Evolutionary conservation across 2,113 vertebrate genomes (phyloP), one percentile per base, ranked within the genome.

Genomic region (Hippopotamus amphibius): DNA sequence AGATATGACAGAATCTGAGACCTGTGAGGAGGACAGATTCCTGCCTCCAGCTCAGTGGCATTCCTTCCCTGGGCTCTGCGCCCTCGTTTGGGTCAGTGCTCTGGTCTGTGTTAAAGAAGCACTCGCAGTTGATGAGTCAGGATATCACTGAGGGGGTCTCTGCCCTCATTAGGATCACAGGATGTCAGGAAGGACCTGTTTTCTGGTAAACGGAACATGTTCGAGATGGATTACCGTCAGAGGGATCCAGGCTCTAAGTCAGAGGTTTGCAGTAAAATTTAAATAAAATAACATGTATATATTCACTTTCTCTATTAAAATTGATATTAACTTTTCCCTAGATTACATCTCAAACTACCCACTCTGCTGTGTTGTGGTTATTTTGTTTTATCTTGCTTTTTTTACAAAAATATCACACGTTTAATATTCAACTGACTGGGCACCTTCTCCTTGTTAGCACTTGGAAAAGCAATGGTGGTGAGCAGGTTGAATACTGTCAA

Each of bases 241-340:
- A 33, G 21, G 26, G 79, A 79, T n/a, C 26, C 53, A 55, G 43
- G 53, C 26, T 88, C 66, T 69, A 81, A 48, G 65, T 46, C 68
- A 90, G 55, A 95, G 86, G 59, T 41, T 90, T 91, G 46, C 33
- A 80, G 63, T 83, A 55, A 87, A 79, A 33, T 86, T 96, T 89
- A 96, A 91, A 63, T 55, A 77, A 82, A 94, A 43, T 65, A 37
- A 63, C 61, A 41, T 9, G 37, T 12, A 57, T 57, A 57, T 57
- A 57, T 21, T n/a, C 21, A 80, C 50, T 55, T 94, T 68, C 76
- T 84, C 22, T 97, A 30, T 88, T 68, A 85, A 92, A 76, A 94
- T 63, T 53, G 3, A 22, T 12, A 74, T 30, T 85, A 59, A 48
- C 17, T 17, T 30, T 88, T 61, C 55, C 53, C 24, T 71, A 33